Evolutionary conservation across 2,888 invertebrate species (phyloP), one percentile per base, ranked within the genome.

Genomic region (Camponotus fellah): DNA sequence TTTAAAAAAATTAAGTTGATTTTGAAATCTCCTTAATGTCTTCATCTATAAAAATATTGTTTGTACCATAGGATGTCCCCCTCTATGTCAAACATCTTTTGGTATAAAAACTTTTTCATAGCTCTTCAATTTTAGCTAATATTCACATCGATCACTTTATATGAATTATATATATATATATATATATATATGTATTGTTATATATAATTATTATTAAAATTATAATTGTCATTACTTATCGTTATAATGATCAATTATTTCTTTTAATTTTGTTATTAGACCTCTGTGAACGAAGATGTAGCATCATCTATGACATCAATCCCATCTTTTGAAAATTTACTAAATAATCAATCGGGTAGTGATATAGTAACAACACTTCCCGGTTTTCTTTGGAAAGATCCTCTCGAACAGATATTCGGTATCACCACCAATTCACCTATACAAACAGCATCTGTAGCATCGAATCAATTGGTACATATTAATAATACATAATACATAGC

Each of bases 391-490:
- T 95, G 94, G 94, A 92, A 92, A 80, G 94, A 95, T 91, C 93
- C 94, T 10, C 83, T 94, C 26, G 94, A 94, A 89, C 94, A 93
- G 86, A 94, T 95, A 85, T 94, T 95, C 77, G 94, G 94, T 17
- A 92, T 95, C 17, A 93, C 94, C n/a, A 94, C 94, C 8, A 89
- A 92, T 83, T 91, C 92, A 26, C 92, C 94, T 17, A 83, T 91
- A 37, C 91, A 92, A 74, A 93, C 93, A 43, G 94, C 94, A 49
- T 94, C 94, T 21, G 92, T 94, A 17, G 91, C 93, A 75, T 93
- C 94, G 4, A 95, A 95, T 81, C 91, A 90, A 82, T 81, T 94
- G 86, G 95, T 95, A 82, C 43, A 92, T 90, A 66, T 72, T 46
- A 43, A 17, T 43, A 32, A n/a, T 6, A 26, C 9, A 43, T 43